Base-by-base conservation (phyloP, 2,113 vertebrate species). In the Psilopogon haemacephalus region DNA sequence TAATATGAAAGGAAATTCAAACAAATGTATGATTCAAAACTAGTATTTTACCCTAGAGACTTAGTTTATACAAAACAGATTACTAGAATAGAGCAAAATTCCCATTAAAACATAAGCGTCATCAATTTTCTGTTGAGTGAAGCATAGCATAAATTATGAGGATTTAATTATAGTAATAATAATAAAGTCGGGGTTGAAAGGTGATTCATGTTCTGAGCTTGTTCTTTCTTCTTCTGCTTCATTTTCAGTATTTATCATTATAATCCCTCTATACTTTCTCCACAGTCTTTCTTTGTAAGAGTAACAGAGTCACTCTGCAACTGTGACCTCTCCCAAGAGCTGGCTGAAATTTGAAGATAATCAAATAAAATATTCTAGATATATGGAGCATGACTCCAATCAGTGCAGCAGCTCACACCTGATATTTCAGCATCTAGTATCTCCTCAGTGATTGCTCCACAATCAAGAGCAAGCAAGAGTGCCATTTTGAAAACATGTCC, bases 51-150 rank as follows among this genome's bases (percentile, higher is more conserved):
- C 71, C 72, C 71, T 89, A 59, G 76, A 88, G 68, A 86, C 62
- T 87, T 86, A 82, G 88, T 80, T 95, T 93, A 71, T 81, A 86
- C 60, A 78, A 83, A 93, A 73, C 50, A 88, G 54, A 84, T 91
- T 95, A 89, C 28, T 52, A 37, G 46, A 89, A 88, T 60, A 78
- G 59, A 84, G 78, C 73, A 86, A 56, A 88, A 91, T 79, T 80
- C 85, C 83, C 75, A 58, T 82, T 95, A 90, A 69, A 90, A 87
- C 71, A 65, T 69, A 35, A 94, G 37, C 86, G 74, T 88, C 87
- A 92, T 96, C 64, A 74, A 70, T 96, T 94, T 95, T 77, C 84
- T 82, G 48, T 84, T 83, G 78, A 92, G 52, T 80, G 93, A 92
- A 92, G 56, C 75, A 30, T 48, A 83, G n/a, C 48, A 88, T 89